A percentile compares a stretch with the other conserved stretches of the same genome.
Conservation (phyloP, 2,113 vertebrate species). For the Anhinga anhinga region DNA sequence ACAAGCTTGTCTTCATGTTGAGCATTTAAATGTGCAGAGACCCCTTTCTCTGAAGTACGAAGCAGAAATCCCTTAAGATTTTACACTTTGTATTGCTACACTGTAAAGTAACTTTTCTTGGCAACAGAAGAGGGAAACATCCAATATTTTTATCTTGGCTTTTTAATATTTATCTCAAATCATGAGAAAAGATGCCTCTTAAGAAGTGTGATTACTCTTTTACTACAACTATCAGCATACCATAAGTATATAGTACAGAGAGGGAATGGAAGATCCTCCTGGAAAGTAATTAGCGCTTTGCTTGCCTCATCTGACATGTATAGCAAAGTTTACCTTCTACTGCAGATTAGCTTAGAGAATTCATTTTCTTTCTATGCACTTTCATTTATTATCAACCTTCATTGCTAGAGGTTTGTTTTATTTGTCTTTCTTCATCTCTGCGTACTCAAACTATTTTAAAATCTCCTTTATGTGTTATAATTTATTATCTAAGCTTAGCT, state of each 20-base stretch:
- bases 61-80: background rate
- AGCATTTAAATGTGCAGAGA: background rate
- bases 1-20: background rate
- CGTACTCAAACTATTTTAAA: slow-evolving; percentile 1
- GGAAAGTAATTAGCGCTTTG: background rate
- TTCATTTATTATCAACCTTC: background rate
- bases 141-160: background rate
- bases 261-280: background rate
- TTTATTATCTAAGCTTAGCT: slow-evolving; percentile 40
- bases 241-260: background rate
- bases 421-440: background rate
- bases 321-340: background rate
- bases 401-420: background rate
- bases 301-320: background rate
- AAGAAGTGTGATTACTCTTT: background rate
- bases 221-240: background rate
- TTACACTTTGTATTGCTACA: background rate
- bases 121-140: background rate
- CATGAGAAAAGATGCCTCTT: background rate
- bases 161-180: background rate
- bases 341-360: background rate
- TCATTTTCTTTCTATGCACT: background rate
- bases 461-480: slow-evolving; percentile 3
- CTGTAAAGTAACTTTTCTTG: background rate
- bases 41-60: background rate